Conservation (phyloP, 1,140 invertebrate species). For the Drosophila pandora region DNA sequence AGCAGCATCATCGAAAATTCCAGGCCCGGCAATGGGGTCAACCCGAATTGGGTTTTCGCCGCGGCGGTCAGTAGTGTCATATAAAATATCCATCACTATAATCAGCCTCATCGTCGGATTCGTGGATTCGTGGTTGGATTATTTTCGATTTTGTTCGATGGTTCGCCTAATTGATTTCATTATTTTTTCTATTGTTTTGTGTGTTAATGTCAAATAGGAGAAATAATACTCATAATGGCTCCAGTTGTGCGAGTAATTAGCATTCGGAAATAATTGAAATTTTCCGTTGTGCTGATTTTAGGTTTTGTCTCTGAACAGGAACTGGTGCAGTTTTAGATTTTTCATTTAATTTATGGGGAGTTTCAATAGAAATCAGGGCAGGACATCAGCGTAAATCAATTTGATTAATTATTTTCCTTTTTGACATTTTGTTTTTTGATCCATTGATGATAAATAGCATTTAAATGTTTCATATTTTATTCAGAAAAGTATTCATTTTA, state of each 20-base stretch:
- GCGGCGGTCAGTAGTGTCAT: constrained; percentile 46
- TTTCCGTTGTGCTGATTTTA: constrained; percentile 22
- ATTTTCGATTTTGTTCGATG: constrained; percentile 38
- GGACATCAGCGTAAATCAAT: constrained; percentile 32
- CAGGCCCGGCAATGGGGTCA: constrained; percentile 30
- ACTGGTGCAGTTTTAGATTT: constrained; percentile 33
- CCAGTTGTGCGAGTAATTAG: constrained; percentile 53
- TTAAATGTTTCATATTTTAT: too few relatives aligned
- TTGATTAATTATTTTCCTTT: too few relatives aligned
- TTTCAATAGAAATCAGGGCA: constrained; percentile 9
- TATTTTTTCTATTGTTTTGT: constrained; percentile 20
- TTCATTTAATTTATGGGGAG: constrained; percentile 28
- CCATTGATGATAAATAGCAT: too few relatives aligned
- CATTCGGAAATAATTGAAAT: constrained; percentile 58
- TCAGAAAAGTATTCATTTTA: neutral
- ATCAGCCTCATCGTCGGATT: constrained; percentile 13
- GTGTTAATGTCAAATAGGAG: constrained; percentile 34
- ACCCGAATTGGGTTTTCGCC: constrained; percentile 1
- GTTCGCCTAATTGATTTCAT: constrained; percentile 64
- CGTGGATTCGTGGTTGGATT: constrained; percentile 29
- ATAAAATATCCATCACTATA: constrained; percentile 70
- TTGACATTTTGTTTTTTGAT: neutral
- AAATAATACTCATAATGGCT: constrained; percentile 38
- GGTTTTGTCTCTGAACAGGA: constrained; percentile 22
- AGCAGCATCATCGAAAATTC: constrained; percentile 54